These are phyloP conservation scores for Anthopleura sola DNA, from an alignment of 64 coral and sea anemone genomes.

Conservation along the genomic window DNA sequence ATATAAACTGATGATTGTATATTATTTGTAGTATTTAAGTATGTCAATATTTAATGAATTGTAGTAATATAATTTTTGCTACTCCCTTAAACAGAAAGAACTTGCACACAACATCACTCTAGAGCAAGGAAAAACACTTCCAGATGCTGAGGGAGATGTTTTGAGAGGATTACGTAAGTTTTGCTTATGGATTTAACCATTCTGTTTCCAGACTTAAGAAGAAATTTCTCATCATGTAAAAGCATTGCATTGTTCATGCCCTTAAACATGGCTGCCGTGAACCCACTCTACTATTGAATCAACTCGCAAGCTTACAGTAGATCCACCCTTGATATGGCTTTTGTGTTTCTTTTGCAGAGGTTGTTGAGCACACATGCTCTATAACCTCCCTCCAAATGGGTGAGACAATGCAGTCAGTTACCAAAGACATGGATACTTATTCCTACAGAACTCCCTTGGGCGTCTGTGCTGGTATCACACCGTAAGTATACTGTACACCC, in stretches of 20 bases:
- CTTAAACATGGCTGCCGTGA: background rate
- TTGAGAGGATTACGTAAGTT: slow-evolving; percentile 93
- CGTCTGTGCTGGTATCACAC: slow-evolving; percentile 88
- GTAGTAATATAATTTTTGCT: too few species aligned
- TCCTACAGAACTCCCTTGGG: slow-evolving; percentile 90
- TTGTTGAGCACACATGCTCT: slow-evolving; percentile 97
- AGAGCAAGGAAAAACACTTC: slow-evolving; percentile 88
- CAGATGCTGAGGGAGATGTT: slow-evolving; percentile 87
- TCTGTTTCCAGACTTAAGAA: too few species aligned
- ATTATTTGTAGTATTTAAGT: too few species aligned
- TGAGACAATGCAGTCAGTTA: slow-evolving; percentile 89
- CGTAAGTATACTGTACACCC: slow-evolving; percentile 86
- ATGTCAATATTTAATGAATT: too few species aligned
- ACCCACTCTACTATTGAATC: too few species aligned
- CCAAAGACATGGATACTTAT: slow-evolving; percentile 98
- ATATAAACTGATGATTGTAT: too few species aligned
- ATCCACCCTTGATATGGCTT: too few species aligned
- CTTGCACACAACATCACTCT: slow-evolving; percentile 77
- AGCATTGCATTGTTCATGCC: background rate
- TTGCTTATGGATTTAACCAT: background rate
- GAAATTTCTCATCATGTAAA: too few species aligned
- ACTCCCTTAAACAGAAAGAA: slow-evolving; percentile 61
- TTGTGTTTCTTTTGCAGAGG: slow-evolving; percentile 65
- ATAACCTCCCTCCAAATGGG: slow-evolving; percentile 95
- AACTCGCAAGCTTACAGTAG: too few species aligned